A percentile compares a stretch with the other conserved stretches of the same genome.
These are phyloP conservation scores for Polypterus senegalus DNA, from an alignment of 2,113 vertebrate genomes.

Conservation along the genomic window DNA sequence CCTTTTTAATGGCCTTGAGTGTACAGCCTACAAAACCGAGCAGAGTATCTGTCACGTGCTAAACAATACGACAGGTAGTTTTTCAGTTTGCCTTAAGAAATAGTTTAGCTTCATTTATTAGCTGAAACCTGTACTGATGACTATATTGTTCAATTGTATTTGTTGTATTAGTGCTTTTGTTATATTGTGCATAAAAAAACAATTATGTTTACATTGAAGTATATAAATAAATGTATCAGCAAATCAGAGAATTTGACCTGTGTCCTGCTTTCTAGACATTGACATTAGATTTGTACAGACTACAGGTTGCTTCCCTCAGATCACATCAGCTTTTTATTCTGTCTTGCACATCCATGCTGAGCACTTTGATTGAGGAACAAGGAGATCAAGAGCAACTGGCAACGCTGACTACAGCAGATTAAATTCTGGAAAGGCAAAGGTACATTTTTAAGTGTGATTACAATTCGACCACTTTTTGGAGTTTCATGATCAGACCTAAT, in stretches of 20 bases:
- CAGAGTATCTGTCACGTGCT: constrained; percentile 16
- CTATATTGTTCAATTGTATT: constrained; percentile 59
- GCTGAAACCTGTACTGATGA: constrained; percentile 45
- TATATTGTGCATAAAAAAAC: constrained; percentile 71
- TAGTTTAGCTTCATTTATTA: constrained; percentile 46
- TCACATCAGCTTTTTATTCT: no score
- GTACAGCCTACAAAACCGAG: constrained; percentile 10
- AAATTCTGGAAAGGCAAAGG: no score
- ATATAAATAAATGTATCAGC: constrained; percentile 81
- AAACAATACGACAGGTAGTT: constrained; percentile 33
- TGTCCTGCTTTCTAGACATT: constrained; percentile 5
- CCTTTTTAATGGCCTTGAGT: constrained; percentile 9
- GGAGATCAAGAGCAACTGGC: no score
- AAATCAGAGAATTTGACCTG: constrained; percentile 43
- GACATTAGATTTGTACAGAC: neutral
- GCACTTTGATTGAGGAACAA: no score
- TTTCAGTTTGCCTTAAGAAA: constrained; percentile 60
- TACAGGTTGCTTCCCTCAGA: no score
- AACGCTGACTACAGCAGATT: no score
- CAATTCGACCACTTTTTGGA: no score
- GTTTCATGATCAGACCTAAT: no score
- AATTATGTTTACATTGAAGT: constrained; percentile 73
- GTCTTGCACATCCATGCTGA: no score
- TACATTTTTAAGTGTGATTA: no score
- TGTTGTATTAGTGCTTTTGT: constrained; percentile 74